These are phyloP conservation scores for Myodes glareolus DNA, from an alignment of 2,113 vertebrate species.

Conservation along the genomic window DNA sequence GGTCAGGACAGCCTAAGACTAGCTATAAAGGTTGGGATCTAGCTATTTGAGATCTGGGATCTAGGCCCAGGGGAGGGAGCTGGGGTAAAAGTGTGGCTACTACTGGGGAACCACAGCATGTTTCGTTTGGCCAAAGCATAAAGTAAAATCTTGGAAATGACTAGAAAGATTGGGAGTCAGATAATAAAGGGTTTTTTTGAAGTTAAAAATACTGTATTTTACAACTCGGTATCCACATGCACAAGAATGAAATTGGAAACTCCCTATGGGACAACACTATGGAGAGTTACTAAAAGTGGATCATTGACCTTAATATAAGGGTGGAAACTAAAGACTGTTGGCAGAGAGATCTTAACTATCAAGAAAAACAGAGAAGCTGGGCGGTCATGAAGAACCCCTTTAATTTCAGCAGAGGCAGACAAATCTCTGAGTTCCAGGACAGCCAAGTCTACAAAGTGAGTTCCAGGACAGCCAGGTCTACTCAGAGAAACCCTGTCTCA, in stretches of 20 bases:
- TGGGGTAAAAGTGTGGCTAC: background rate
- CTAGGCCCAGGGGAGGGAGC: background rate
- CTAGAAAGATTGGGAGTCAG: background rate
- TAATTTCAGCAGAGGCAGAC: background rate
- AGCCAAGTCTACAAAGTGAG: no score
- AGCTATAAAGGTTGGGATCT: background rate
- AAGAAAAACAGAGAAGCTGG: background rate
- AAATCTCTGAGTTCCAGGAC: background rate
- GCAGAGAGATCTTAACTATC: background rate
- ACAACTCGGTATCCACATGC: background rate
- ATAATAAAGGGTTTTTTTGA: constrained; percentile 16
- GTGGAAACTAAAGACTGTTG: constrained; percentile 25
- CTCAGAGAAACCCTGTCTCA: background rate
- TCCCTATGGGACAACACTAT: background rate
- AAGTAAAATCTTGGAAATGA: constrained; percentile 7
- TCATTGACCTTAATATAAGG: background rate
- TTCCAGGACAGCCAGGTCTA: background rate
- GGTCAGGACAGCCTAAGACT: background rate
- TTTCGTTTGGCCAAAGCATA: constrained; percentile 40
- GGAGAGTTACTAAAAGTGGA: constrained; percentile 37
- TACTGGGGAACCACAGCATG: background rate
- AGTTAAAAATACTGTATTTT: background rate
- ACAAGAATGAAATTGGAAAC: constrained; percentile 37
- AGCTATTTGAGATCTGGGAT: background rate
- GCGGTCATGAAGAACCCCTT: background rate